Evolutionary conservation across 2,113 vertebrate genomes (phyloP), one percentile per base, ranked within the genome.

Genomic region (Malurus melanocephalus): DNA sequence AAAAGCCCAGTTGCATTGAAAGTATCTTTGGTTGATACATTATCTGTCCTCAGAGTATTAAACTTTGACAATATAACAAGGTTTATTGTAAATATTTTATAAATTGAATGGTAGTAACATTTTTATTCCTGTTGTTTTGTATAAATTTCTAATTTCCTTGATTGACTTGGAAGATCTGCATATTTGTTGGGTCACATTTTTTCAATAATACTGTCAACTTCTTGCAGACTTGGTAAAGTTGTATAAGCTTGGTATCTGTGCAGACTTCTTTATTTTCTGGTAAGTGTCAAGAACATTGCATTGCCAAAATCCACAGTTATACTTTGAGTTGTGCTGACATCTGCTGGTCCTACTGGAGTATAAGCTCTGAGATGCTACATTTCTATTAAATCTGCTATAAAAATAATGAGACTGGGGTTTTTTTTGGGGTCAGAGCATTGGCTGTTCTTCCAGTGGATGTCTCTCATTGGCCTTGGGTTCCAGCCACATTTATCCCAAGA

Each of bases 291-390:
- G 15, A 76, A 17, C 2, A 7, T 61, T 69, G 22, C 33, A 21
- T 19, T 6, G 2, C 13, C 30, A 28, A 66, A 83, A 66, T 24
- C 38, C 20, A 3, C 15, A 68, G n/a, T 62, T 66, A 11, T 19
- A 6, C 38, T 82, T 93, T 94, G 85, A 61, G 43, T 90, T 95
- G 20, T 94, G 56, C 94, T 97, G 96, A 96, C 97, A 95, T 84
- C 95, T 97, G 77, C 95, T 97, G 95, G 95, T 80, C 10, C 59
- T 65, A 19, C 20, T 43, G 53, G 42, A 69, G 80, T 68, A 19
- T 67, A 87, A 86, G 33, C 40, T 49, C 23, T 19, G 56, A 4
- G 24, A 9, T 3, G 27, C 23, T 20, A 5, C 15, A 3, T 17
- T 69, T 55, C 16, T 52, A 38, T 56, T 83, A 56, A 19, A 40